Percentiles rank a stretch among this genome's conserved stretches.
phyloP scores from a whole-genome alignment of 2,888 invertebrate species.

The Bembecia ichneumoniformis region DNA sequence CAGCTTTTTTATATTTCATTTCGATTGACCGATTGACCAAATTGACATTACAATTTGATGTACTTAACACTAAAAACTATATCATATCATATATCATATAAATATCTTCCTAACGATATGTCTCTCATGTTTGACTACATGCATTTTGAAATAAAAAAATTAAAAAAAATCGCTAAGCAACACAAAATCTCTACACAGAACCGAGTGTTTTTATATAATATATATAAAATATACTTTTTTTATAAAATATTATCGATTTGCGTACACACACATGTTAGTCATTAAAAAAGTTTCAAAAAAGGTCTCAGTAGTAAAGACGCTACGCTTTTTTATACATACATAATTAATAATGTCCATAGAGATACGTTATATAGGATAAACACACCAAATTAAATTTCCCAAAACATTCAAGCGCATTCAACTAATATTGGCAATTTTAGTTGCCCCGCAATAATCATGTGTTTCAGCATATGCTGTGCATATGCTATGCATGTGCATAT shows the following conservation, averaged over 20 bases:
- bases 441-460: no score
- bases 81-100: constrained; percentile 38
- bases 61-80: constrained; percentile 5
- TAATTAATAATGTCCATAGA: no score
- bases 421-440: no score
- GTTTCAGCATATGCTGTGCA: no score
- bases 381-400: no score
- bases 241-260: constrained; percentile 58
- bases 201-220: constrained; percentile 33
- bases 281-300: constrained; percentile 65
- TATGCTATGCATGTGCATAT: no score
- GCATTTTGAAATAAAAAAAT: neutral
- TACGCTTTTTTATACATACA: neutral
- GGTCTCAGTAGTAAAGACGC: constrained; percentile 18
- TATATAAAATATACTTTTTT: constrained; percentile 67
- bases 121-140: constrained; percentile 61
- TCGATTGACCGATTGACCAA: constrained; percentile 58
- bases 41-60: constrained; percentile 15
- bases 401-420: no score
- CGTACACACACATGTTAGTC: constrained; percentile 18
- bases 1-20: constrained; percentile 1
- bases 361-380: no score
- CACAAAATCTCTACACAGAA: constrained; percentile 38
- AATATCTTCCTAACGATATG: constrained; percentile 69
- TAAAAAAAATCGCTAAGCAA: constrained; percentile 44